Evolutionary conservation across 2,797 vertebrate species (phyloP), one percentile per base, ranked within the genome.

Genomic region (Rhinogobio ventralis): DNA sequence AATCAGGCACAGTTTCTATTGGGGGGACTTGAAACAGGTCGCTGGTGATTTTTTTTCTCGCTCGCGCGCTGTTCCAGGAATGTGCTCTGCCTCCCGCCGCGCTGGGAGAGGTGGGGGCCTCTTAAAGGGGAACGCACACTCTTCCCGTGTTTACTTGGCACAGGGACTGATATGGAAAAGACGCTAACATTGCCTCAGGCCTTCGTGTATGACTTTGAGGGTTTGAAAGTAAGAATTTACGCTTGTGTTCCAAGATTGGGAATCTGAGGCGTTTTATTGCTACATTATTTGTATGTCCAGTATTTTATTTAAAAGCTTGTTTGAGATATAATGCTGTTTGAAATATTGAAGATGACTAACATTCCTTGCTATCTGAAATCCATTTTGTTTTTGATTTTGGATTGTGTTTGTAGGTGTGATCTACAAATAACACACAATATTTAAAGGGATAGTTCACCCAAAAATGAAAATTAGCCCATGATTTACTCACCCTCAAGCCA

Each of bases 21-120:
- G 95, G 96, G 96, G 96, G 94, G 94, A 95, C 96, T 97, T 96
- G 96, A 97, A 97, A 97, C 95, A 94, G 96, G 93, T 95, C 91
- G 90, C 92, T 89, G 94, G 92, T 94, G 92, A 93, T 88, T 93
- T 94, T 94, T 42, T 93, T 88, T 93, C 73, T 83, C 84, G 93
- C 94, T 94, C 94, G 92, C 93, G 94, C 89, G 95, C 96, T 96
- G 95, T 97, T 97, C 96, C 93, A 91, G 95, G 94, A 96, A 91
- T 92, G 85, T 72, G 90, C 87, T 90, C 85, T 78, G 92, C 89
- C 95, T 94, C 94, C 95, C 95, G 87, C 95, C 85, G 92, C 88
- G 92, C 85, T 79, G 86, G 90, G 67, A 88, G 83, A 74, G 93
- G 95, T 92, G 92, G 95, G 95, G 95, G 94, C 90, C 93, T 92